Conservation (phyloP, 2,888 invertebrate genomes). For the Agrilus mali region DNA sequence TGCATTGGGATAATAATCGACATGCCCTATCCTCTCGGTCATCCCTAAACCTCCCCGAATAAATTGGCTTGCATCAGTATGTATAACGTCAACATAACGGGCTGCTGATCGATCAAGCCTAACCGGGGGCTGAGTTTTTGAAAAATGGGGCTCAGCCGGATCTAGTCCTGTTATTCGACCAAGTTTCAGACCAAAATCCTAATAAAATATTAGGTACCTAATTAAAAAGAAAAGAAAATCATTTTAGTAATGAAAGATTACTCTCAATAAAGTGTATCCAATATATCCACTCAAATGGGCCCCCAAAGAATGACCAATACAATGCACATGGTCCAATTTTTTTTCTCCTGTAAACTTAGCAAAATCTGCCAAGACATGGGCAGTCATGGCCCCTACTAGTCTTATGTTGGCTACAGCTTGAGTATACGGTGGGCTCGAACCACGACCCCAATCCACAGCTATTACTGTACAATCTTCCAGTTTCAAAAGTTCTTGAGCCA, state of each 20-base stretch:
- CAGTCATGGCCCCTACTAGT: constrained; percentile 72
- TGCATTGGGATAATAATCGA: constrained; percentile 88
- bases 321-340: constrained; percentile 57
- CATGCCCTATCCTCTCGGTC: constrained; percentile 69
- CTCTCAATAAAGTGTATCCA: constrained; percentile 61
- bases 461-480: constrained; percentile 63
- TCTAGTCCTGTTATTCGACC: constrained; percentile 80
- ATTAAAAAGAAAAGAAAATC: background rate
- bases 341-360: constrained; percentile 29
- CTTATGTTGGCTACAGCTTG: constrained; percentile 88
- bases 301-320: constrained; percentile 78
- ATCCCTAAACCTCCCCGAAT: constrained; percentile 71
- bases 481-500: constrained; percentile 58
- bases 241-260: constrained; percentile 17
- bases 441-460: constrained; percentile 75
- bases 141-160: constrained; percentile 87
- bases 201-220: constrained; percentile 10
- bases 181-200: constrained; percentile 54
- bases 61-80: constrained; percentile 72
- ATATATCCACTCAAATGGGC: constrained; percentile 76
- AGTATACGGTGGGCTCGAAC: constrained; percentile 77
- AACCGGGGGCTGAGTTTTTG: constrained; percentile 64
- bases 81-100: constrained; percentile 78
- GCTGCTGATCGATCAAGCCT: constrained; percentile 80
- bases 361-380: constrained; percentile 47